Percentiles rank a stretch among this genome's conserved stretches.
These are phyloP conservation scores for Darevskia nairensis DNA, from an alignment of 2,797 vertebrate genomes.

Conservation along the genomic window DNA sequence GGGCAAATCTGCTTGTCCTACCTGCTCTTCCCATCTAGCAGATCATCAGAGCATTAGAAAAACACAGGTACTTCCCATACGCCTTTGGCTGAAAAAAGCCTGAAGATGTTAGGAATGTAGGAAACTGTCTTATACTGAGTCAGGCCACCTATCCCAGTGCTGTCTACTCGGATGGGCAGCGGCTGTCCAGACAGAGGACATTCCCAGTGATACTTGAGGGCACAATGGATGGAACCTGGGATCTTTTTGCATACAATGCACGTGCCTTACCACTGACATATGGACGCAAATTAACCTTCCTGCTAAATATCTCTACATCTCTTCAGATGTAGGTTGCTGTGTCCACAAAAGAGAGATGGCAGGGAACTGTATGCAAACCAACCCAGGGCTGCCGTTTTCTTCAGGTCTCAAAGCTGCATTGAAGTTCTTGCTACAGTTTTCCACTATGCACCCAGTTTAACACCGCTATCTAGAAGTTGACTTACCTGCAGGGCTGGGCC, in stretches of 20 bases:
- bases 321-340: background rate
- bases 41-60: background rate
- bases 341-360: slow-evolving; percentile 19
- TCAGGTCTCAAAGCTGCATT: background rate
- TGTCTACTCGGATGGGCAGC: too few species aligned
- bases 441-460: background rate
- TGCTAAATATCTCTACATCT: slow-evolving; percentile 36
- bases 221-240: background rate
- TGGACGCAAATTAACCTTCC: background rate
- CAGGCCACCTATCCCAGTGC: background rate
- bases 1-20: background rate
- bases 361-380: slow-evolving; percentile 11
- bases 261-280: background rate
- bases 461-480: background rate
- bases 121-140: background rate
- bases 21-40: background rate
- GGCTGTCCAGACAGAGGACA: background rate
- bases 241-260: background rate
- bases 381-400: background rate
- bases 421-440: accelerated
- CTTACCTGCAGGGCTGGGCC: background rate
- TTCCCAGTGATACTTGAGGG: background rate
- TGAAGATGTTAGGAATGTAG: background rate
- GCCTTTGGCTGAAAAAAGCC: background rate
- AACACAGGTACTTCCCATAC: background rate